phyloP scores from a whole-genome alignment of 1,140 invertebrate species.

The Zaprionus kolodkinae region DNA sequence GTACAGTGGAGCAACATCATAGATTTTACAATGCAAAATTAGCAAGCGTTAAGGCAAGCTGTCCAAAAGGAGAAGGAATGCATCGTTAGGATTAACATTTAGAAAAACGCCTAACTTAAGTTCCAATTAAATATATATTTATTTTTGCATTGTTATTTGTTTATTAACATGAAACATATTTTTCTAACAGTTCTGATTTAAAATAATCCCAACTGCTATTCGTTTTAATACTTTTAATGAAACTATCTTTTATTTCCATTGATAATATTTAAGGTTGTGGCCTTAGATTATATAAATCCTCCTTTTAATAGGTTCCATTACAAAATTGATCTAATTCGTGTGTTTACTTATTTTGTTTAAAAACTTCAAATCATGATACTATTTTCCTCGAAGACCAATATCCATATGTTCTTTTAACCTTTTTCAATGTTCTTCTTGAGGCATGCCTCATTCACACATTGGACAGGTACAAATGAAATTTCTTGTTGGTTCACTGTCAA shows the following conservation, averaged over 20 bases:
- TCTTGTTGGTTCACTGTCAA: slow-evolving; percentile 31
- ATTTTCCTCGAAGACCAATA: not conserved
- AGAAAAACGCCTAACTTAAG: too few relatives aligned
- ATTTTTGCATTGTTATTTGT: too few relatives aligned
- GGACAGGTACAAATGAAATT: slow-evolving; percentile 36
- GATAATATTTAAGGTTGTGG: too few relatives aligned
- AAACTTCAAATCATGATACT: not conserved
- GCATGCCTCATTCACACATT: slow-evolving; percentile 34
- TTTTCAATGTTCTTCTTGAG: not conserved
- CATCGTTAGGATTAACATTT: slow-evolving; percentile 25
- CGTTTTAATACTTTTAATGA: too few relatives aligned
- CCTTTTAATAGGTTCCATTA: too few relatives aligned
- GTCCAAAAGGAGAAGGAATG: slow-evolving; percentile 15
- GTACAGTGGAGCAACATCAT: slow-evolving; percentile 48
- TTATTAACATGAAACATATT: too few relatives aligned
- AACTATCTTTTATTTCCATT: too few relatives aligned
- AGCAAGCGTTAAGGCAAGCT: slow-evolving; percentile 62
- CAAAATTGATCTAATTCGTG: too few relatives aligned
- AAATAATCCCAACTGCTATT: too few relatives aligned
- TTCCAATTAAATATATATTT: too few relatives aligned
- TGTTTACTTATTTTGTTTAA: not conserved
- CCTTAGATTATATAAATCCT: not conserved
- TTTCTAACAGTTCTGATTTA: too few relatives aligned
- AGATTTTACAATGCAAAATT: slow-evolving; percentile 39
- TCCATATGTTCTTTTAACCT: not conserved